Conservation (phyloP, 2,888 invertebrate genomes). For the Melinaea menophilus region DNA sequence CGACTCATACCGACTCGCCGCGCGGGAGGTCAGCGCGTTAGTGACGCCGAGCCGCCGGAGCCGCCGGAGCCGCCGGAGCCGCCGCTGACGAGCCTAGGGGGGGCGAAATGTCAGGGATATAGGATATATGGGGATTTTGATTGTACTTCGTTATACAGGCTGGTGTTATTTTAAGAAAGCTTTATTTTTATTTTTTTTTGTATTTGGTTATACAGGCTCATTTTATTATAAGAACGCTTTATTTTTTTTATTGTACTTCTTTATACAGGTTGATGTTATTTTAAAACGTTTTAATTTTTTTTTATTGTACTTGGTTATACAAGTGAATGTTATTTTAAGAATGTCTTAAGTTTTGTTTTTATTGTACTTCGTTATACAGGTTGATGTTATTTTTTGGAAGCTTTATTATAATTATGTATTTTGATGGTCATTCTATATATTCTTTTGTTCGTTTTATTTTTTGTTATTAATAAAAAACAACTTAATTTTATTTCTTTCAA, state of each 20-base stretch:
- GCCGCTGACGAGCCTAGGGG: conserved; percentile 41
- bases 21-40: conserved; percentile 70
- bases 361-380: conserved; percentile 11
- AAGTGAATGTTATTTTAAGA: no score
- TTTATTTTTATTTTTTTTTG: no score
- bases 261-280: conserved; percentile 1
- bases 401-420: no score
- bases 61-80: conserved; percentile 35
- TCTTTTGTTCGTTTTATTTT: no score
- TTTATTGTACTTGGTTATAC: no score
- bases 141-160: conserved; percentile 8
- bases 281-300: not conserved
- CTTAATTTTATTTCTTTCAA: no score
- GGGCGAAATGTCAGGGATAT: conserved; percentile 70
- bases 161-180: not conserved
- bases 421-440: no score
- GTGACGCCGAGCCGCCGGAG: conserved; percentile 26
- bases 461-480: no score
- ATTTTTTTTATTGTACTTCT: conserved; percentile 19
- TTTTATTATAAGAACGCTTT: no score
- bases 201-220: no score
- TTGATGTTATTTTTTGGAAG: not conserved
- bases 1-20: conserved; percentile 61
- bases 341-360: conserved; percentile 10
- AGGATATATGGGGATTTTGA: conserved; percentile 42